Base-by-base conservation (phyloP, 2,797 vertebrate species). In the Sparidentex hasta region DNA sequence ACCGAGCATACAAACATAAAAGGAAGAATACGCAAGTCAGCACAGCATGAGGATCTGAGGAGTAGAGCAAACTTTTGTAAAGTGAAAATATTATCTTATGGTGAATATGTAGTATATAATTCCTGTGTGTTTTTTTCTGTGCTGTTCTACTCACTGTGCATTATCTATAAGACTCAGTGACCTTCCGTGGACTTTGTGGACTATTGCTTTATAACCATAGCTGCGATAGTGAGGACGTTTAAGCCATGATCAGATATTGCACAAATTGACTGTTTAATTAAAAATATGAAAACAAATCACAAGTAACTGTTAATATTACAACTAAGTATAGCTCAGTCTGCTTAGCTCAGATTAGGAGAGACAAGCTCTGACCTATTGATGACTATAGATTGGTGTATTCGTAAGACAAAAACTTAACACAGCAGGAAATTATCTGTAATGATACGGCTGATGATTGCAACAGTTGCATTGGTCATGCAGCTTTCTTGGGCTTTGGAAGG, bases 381-480 rank as follows among this genome's bases (percentile, higher is more conserved):
- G 11, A 23, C 29, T 5, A 2, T 27, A 1, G 2, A 62, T 54
- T 20, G 64, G 27, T 76, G 61, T 62, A 16, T 59, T 50, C 4
- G 25, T 62, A 18, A 46, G 11, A 47, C 51, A 11, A 55, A 59
- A 75, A 16, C 51, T 61, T 38, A 61, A 55, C 25, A 50, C 59
- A 56, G 47, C 47, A 21, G 47, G 50, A 29, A 38, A 55, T 23
- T 6, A 71, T 81, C 71, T 67, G 47, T 16, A 73, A 14, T 2
- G 63, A 76, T 44, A 18, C 44, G 65, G 77, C 44, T 74, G 73
- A 80, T 81, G 73, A 81, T 84, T 84, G 59, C 33, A 56, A 44
- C 6, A 1, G 67, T 76, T 76, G 73, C 83, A 84, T 74, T 78
- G 69, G 25, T n/a, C 2, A 25, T 58, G n/a, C 54, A 71, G 71